Evolutionary conservation across 2,797 vertebrate genomes (phyloP).

Genomic region (Mormyrus proboscirostris): DNA sequence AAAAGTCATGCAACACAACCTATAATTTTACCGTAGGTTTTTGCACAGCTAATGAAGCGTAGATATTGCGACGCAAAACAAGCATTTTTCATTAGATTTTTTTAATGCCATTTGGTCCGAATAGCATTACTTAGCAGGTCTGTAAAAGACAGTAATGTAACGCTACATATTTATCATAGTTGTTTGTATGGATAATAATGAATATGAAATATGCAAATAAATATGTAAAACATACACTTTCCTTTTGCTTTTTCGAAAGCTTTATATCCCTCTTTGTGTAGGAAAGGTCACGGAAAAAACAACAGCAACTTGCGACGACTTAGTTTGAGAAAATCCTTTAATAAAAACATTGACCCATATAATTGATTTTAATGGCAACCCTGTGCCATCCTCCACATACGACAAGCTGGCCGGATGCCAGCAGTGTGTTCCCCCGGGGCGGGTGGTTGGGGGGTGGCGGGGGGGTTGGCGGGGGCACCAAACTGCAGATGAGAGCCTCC

Average conservation of each 20-base stretch:
- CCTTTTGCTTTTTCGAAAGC: constrained; percentile 20
- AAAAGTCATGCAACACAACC: neutral
- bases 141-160: neutral
- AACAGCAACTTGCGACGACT: constrained; percentile 71
- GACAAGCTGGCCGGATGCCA: constrained; percentile 80
- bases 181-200: neutral
- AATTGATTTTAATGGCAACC: constrained; percentile 86
- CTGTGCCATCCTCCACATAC: constrained; percentile 77
- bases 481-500: constrained; percentile 78
- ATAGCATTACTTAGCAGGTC: neutral
- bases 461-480: constrained; percentile 63
- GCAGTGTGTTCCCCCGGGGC: constrained; percentile 74
- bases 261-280: constrained; percentile 38
- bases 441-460: constrained; percentile 67
- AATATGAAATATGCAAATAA: neutral
- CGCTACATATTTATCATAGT: neutral
- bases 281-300: constrained; percentile 64
- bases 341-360: constrained; percentile 87
- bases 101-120: neutral
- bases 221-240: neutral
- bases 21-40: neutral
- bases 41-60: neutral
- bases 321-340: constrained; percentile 78
- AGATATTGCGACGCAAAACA: neutral
- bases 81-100: neutral